Evolutionary conservation across 2,797 vertebrate genomes (phyloP).

Genomic region (Eurystomus glaucurus): DNA sequence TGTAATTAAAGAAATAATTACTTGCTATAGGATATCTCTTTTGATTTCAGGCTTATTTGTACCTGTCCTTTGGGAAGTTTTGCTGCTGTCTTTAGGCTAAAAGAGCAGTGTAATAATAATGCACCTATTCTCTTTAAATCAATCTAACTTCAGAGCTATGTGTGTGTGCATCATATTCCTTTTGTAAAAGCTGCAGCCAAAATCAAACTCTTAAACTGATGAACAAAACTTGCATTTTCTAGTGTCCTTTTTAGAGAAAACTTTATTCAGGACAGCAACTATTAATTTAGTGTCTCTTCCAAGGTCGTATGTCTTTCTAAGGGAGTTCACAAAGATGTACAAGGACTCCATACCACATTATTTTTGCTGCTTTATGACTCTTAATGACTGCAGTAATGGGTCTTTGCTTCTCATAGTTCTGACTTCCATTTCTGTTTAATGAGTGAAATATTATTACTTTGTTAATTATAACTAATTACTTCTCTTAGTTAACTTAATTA

Average conservation of each 20-base stretch:
- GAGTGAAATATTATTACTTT: constrained; percentile 32
- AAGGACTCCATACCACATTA: neutral
- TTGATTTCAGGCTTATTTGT: constrained; percentile 63
- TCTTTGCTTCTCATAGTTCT: constrained; percentile 5
- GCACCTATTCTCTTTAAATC: constrained; percentile 65
- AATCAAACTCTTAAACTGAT: neutral
- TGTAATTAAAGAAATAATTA: constrained; percentile 60
- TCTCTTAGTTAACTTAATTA: constrained; percentile 37
- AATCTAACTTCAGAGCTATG: neutral
- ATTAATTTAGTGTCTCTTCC: neutral
- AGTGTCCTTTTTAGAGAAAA: neutral
- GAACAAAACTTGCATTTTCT: neutral
- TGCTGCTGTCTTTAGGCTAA: constrained; percentile 38
- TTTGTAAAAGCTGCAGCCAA: neutral
- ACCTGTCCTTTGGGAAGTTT: constrained; percentile 49
- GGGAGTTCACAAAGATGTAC: constrained; percentile 24
- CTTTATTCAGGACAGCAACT: neutral
- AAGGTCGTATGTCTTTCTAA: neutral
- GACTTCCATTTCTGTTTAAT: constrained; percentile 13
- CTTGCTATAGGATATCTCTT: constrained; percentile 19
- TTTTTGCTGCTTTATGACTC: neutral
- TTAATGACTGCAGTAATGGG: neutral
- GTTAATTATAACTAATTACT: constrained; percentile 32
- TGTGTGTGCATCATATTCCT: neutral
- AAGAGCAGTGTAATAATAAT: constrained; percentile 30